Base-by-base conservation (phyloP, 2,113 vertebrate species). In the Urocitellus parryii region DNA sequence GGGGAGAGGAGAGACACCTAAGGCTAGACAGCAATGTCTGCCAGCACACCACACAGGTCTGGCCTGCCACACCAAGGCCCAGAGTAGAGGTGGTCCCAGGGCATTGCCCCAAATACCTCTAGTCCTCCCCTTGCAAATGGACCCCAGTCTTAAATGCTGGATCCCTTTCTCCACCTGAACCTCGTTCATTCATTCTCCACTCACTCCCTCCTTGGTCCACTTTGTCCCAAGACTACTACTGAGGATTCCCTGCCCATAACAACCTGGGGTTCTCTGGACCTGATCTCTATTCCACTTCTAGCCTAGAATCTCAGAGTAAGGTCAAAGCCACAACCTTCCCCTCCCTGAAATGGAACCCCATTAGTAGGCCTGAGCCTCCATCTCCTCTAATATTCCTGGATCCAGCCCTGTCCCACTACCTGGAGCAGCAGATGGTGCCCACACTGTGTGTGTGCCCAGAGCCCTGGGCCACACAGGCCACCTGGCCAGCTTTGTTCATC, bases 351-450 rank as follows among this genome's bases (percentile, higher is more conserved):
- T 29, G 27, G 53, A 37, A 53, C 39, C 27, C 79, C 9, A 34
- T 13, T 1, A 13, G 16, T 6, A 70, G 22, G 22, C 6, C 48
- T 24, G 1, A 58, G 39, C 70, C 18, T 67, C 27, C 0, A 8
- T 8, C 34, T 72, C 39, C 22, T 10, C 34, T 1, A 29, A 92
- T 17, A 61, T 6, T 27, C 14, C 18, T 11, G 2, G 34, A 20
- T 0, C 83, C 18, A 56, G 68, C 74, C 68, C 85, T 8, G 13
- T 53, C 16, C 34, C 0, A 1, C 97, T 99, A 99, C 99, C 99
- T 99, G 79, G 99, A 99, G 96, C 99, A 99, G 93, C 98, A 97
- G 78, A 99, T 90, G 0, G 99, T 98, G 0, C 99, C 99, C 22
- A 99, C 99, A 0, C 98, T 98, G 0, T 99, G 99, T 0, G 99